Conservation (phyloP, 2,113 vertebrate genomes). For the Odontesthes bonariensis region DNA sequence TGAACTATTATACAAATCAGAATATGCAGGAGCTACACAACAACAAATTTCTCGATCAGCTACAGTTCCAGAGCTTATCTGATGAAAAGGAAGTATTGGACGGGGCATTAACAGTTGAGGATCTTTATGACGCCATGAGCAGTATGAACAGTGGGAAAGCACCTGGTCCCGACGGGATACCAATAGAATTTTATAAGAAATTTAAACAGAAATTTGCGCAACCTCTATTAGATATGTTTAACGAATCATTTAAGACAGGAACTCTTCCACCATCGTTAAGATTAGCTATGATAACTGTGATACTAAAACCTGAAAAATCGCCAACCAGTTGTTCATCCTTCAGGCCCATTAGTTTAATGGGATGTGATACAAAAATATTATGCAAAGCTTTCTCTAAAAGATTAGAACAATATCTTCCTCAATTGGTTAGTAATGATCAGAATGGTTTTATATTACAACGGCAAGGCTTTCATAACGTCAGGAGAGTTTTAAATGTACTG, state of each 20-base stretch:
- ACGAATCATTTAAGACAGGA: no score
- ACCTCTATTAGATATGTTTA: no score
- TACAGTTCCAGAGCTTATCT: not conserved
- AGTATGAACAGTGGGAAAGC: no score
- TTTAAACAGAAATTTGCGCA: no score
- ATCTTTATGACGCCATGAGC: not conserved
- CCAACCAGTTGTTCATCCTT: not conserved
- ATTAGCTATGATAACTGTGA: not conserved
- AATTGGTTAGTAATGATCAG: not conserved
- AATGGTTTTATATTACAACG: not conserved
- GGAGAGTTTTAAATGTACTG: not conserved
- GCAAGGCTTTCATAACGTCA: not conserved
- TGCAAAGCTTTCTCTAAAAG: no score
- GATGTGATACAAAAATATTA: no score
- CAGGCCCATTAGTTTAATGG: not conserved
- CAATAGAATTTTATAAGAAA: no score
- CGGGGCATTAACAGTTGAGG: not conserved
- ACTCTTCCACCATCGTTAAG: not conserved
- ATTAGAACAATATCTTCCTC: no score
- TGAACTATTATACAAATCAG: no score
- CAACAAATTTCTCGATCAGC: no score
- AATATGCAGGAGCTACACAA: no score
- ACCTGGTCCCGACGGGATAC: no score
- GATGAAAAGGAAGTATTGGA: not conserved
- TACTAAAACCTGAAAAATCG: not conserved